Percentiles rank a stretch among this genome's conserved stretches.
These are phyloP conservation scores for Branchipolynoe longqiensis DNA, from an alignment of 2,888 invertebrate species.

Conservation along the genomic window DNA sequence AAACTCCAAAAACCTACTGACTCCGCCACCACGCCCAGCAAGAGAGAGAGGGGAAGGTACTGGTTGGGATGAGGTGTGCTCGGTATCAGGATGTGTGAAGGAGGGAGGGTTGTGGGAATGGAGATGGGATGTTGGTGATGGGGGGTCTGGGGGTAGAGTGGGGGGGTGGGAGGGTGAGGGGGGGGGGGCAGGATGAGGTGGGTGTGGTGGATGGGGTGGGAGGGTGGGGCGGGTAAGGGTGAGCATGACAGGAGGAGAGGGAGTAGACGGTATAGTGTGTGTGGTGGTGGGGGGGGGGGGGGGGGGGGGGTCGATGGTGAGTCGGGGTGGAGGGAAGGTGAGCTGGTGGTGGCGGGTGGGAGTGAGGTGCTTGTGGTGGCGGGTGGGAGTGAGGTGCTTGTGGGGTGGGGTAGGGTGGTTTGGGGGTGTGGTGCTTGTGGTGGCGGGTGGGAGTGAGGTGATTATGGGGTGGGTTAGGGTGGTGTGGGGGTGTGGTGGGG, in stretches of 20 bases:
- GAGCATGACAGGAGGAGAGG: neutral
- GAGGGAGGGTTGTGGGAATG: neutral
- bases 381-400: neutral
- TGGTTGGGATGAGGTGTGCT: too few species aligned
- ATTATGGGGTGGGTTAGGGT: neutral
- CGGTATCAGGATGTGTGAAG: too few species aligned
- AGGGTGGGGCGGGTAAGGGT: neutral
- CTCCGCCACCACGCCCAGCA: too few species aligned
- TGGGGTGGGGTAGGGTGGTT: neutral
- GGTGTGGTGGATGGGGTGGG: neutral
- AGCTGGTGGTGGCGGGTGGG: too few species aligned
- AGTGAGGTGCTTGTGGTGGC: neutral
- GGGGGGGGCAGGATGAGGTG: neutral
- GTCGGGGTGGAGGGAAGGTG: too few species aligned
- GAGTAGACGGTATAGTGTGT: too few species aligned
- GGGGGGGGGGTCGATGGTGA: neutral
- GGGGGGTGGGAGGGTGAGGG: neutral
- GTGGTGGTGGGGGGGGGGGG: neutral
- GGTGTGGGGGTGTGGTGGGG: neutral
- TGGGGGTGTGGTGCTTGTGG: neutral
- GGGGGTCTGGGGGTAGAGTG: neutral
- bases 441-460: neutral
- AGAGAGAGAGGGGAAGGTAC: too few species aligned
- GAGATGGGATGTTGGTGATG: neutral
- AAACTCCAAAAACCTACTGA: too few species aligned